A percentile compares a stretch with the other conserved stretches of the same genome.
These are phyloP conservation scores for Aphis gossypii DNA, from an alignment of 1,140 invertebrate species.

Conservation along the genomic window DNA sequence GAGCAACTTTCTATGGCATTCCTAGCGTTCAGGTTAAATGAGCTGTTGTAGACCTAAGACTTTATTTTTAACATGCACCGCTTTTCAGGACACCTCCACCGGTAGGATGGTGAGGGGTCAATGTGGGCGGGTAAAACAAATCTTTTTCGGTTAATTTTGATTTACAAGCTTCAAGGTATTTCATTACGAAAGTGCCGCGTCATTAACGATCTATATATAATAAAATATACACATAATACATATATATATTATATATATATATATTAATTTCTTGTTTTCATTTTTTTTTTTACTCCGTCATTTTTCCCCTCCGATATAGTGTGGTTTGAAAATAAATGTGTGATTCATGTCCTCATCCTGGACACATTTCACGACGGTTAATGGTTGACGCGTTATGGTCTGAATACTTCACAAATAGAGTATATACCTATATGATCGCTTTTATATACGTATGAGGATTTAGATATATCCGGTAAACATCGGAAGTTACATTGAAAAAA, in stretches of 20 bases:
- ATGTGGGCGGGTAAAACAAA: slow-evolving; percentile 44
- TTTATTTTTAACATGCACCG: slow-evolving; percentile 50
- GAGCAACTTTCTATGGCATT: background rate
- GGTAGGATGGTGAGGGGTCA: background rate
- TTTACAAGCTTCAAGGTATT: slow-evolving; percentile 33
- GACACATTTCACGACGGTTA: slow-evolving; percentile 21
- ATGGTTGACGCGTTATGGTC: slow-evolving; percentile 15
- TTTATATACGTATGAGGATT: background rate
- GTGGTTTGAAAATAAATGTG: slow-evolving; percentile 49
- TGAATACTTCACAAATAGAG: background rate
- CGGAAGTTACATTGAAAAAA: slow-evolving; percentile 1
- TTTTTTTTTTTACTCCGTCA: background rate
- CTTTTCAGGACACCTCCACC: background rate
- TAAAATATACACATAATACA: background rate
- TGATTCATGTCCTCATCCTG: slow-evolving; percentile 7
- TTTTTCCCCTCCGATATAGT: background rate
- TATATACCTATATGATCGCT: background rate
- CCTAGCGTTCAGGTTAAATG: slow-evolving; percentile 45
- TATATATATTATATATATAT: background rate
- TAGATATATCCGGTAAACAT: background rate
- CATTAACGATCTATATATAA: slow-evolving; percentile 34
- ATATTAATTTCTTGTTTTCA: background rate
- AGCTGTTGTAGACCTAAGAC: slow-evolving; percentile 45
- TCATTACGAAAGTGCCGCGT: slow-evolving; percentile 41
- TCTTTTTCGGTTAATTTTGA: slow-evolving; percentile 57